Evolutionary conservation across 1,140 invertebrate species (phyloP).

Genomic region (Penaeus indicus): DNA sequence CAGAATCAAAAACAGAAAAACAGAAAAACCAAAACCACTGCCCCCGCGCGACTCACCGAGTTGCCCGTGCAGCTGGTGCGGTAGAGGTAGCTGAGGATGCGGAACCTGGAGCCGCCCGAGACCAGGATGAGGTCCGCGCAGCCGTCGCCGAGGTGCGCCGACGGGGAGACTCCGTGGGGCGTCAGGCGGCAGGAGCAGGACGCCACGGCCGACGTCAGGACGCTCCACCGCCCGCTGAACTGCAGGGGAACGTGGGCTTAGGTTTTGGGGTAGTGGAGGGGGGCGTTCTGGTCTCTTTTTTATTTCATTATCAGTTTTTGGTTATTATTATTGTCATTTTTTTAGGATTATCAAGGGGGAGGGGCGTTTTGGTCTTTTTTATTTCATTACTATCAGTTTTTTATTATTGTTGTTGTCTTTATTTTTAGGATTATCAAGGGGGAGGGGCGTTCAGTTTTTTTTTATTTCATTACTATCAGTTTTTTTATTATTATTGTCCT

Average conservation of each 20-base stretch:
- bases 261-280: too few species aligned
- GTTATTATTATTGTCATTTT: not conserved
- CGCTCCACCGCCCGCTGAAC: conserved; percentile 78
- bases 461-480: not conserved
- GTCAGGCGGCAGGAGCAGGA: conserved; percentile 82
- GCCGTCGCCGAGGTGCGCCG: conserved; percentile 86
- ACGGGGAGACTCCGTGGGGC: conserved; percentile 83
- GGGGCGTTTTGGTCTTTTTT: too few species aligned
- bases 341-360: too few species aligned
- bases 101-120: conserved; percentile 80
- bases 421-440: too few species aligned
- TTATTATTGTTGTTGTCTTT: not conserved
- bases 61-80: conserved; percentile 67
- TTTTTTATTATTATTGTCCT: not conserved
- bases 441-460: too few species aligned
- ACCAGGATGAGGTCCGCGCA: conserved; percentile 84
- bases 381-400: not conserved
- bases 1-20: not conserved
- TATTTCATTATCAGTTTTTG: not conserved
- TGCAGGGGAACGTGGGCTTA: not conserved
- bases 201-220: conserved; percentile 84
- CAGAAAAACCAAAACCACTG: conserved; percentile 70
- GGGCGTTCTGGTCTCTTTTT: too few species aligned
- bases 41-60: conserved; percentile 69
- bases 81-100: conserved; percentile 81